Evolutionary conservation across 92 coral and sea anemone species (phyloP).

Genomic region (Epizoanthus stellaris): DNA sequence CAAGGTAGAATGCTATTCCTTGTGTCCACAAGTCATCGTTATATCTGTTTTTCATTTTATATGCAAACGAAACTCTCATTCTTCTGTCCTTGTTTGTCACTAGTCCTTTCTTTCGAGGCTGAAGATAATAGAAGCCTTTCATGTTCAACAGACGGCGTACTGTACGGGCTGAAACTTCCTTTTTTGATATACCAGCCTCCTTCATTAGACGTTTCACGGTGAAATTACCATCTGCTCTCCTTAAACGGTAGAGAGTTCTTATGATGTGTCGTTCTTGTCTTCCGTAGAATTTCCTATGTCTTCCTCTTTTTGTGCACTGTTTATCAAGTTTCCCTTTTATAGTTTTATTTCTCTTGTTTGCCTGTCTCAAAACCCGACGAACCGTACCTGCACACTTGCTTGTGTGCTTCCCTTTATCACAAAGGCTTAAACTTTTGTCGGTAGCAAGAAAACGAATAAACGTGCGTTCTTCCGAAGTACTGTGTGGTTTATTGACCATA

Average conservation of each 20-base stretch:
- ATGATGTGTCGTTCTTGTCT: neutral
- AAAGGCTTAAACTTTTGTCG: neutral
- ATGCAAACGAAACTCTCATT: constrained; percentile 15
- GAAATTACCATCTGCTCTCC: constrained; percentile 7
- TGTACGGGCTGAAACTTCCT: constrained; percentile 1
- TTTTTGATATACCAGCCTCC: constrained; percentile 19
- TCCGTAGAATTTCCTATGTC: neutral
- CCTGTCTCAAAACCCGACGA: neutral
- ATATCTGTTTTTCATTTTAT: neutral
- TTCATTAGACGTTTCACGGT: neutral
- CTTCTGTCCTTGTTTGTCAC: constrained; percentile 1
- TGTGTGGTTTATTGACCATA: no score
- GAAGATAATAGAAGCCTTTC: neutral
- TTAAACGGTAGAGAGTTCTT: neutral
- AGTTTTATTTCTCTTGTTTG: neutral
- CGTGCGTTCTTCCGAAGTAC: no score
- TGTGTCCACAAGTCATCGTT: neutral
- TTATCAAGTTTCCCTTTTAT: neutral
- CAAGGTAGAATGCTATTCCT: constrained; percentile 2
- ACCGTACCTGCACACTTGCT: neutral
- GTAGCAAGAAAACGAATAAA: no score
- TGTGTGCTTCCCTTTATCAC: neutral
- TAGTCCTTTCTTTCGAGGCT: neutral
- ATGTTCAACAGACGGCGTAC: neutral
- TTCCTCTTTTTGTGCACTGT: constrained; percentile 10